These are phyloP conservation scores for Ephydatia muelleri DNA, from an alignment of 37 sponge, comb jelly and placozoan genomes.

Conservation along the genomic window DNA sequence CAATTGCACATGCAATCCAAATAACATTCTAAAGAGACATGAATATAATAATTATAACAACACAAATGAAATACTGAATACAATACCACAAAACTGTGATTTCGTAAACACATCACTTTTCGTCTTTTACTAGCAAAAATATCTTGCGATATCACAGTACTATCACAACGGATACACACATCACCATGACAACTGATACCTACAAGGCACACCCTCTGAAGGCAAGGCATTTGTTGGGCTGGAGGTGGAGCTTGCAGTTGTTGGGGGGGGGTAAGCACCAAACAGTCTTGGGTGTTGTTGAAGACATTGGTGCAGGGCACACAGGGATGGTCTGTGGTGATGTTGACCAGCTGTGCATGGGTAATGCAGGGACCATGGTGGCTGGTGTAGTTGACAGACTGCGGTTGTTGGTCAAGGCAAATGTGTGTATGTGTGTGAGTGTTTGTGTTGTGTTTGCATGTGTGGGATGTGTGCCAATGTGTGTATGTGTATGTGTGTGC, in stretches of 20 bases:
- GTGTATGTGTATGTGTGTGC: neutral
- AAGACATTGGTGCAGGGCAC: constrained; percentile 21
- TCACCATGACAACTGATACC: too few species aligned
- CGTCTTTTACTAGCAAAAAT: too few species aligned
- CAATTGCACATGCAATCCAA: too few species aligned
- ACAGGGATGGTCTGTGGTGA: constrained; percentile 51
- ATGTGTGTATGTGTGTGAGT: neutral
- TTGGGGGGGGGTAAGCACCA: neutral
- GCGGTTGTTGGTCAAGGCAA: constrained; percentile 17
- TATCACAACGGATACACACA: too few species aligned
- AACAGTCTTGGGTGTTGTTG: constrained; percentile 16
- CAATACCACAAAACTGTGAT: too few species aligned
- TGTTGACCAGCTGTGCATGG: constrained; percentile 48
- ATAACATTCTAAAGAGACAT: too few species aligned
- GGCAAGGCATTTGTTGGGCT: neutral
- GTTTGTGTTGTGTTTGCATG: neutral
- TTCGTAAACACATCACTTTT: too few species aligned
- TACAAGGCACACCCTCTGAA: too few species aligned
- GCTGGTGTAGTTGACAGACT: constrained; percentile 48
- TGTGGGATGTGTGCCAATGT: neutral
- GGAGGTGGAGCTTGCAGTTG: neutral
- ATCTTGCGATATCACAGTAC: too few species aligned
- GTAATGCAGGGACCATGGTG: constrained; percentile 51
- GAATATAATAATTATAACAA: too few species aligned
- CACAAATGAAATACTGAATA: too few species aligned